These are phyloP conservation scores for Diachrysia chrysitis DNA, from an alignment of 2,888 invertebrate genomes.

Conservation along the genomic window DNA sequence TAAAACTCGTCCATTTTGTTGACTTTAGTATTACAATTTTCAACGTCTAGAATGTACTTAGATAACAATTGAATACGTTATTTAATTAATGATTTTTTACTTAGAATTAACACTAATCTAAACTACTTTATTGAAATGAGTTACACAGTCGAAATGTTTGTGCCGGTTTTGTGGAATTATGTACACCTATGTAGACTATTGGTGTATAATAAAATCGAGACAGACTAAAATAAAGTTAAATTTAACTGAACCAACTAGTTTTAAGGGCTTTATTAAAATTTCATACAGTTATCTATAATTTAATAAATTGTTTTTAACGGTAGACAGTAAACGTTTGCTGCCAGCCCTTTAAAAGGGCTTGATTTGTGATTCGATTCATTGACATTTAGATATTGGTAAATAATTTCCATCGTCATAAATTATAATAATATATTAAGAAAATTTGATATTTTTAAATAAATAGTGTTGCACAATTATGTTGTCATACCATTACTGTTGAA, in stretches of 20 bases:
- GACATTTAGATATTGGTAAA: slow-evolving; percentile 40
- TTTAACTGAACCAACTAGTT: too few species aligned
- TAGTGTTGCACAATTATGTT: background rate
- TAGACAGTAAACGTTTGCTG: too few species aligned
- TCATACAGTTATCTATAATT: too few species aligned
- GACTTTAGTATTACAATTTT: background rate
- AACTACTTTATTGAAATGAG: background rate
- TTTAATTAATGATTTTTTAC: background rate
- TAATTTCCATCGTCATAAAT: slow-evolving; percentile 32
- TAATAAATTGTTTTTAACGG: too few species aligned
- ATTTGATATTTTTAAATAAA: slow-evolving; percentile 8
- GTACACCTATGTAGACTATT: too few species aligned
- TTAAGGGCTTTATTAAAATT: slow-evolving; percentile 32
- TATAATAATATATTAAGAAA: slow-evolving; percentile 33
- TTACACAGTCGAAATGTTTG: background rate
- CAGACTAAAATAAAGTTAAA: too few species aligned
- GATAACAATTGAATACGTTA: background rate
- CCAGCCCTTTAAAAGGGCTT: slow-evolving; percentile 19
- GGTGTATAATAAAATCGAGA: too few species aligned
- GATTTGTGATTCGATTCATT: slow-evolving; percentile 22
- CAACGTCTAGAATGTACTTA: background rate
- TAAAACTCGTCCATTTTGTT: background rate
- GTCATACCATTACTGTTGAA: background rate
- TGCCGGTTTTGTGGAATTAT: too few species aligned
- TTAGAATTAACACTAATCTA: background rate